Conservation (phyloP, 2,797 vertebrate genomes). For the Brotula barbata region DNA sequence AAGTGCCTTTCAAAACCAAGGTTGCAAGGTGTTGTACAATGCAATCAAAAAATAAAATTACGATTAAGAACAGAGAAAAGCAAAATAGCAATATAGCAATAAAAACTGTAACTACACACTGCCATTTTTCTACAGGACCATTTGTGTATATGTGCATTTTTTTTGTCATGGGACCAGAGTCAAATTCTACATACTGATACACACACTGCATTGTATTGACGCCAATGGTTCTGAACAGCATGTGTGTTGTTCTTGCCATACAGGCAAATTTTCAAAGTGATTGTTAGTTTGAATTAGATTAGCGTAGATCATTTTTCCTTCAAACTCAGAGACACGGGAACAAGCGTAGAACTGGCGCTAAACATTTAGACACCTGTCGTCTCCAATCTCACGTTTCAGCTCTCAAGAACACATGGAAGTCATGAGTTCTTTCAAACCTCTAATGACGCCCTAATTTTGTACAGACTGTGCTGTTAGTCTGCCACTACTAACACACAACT, state of each 20-base stretch:
- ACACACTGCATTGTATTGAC: constrained; percentile 34
- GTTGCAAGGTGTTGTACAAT: too few species aligned
- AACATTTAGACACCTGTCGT: constrained; percentile 84
- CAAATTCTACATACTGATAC: constrained; percentile 41
- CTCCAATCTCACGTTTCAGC: constrained; percentile 70
- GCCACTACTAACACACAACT: constrained; percentile 23
- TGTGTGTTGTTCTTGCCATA: constrained; percentile 61
- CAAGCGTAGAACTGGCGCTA: constrained; percentile 74
- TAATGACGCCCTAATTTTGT: constrained; percentile 73
- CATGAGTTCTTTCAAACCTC: constrained; percentile 70
- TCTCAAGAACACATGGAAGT: constrained; percentile 75
- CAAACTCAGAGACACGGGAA: constrained; percentile 70
- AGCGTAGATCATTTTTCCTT: constrained; percentile 74
- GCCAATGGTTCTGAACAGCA: constrained; percentile 56
- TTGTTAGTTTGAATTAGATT: constrained; percentile 80
- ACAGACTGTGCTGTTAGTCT: constrained; percentile 67
- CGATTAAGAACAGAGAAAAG: too few species aligned
- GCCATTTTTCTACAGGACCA: too few species aligned
- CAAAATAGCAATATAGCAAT: too few species aligned
- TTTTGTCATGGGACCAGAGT: constrained; percentile 38
- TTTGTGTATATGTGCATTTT: constrained; percentile 39
- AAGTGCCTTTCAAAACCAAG: too few species aligned
- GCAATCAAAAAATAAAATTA: too few species aligned
- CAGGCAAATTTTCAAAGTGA: constrained; percentile 67
- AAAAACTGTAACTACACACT: too few species aligned